Evolutionary conservation across 2,797 vertebrate genomes (phyloP), one percentile per base, ranked within the genome.

Genomic region (Danio albolineatus): DNA sequence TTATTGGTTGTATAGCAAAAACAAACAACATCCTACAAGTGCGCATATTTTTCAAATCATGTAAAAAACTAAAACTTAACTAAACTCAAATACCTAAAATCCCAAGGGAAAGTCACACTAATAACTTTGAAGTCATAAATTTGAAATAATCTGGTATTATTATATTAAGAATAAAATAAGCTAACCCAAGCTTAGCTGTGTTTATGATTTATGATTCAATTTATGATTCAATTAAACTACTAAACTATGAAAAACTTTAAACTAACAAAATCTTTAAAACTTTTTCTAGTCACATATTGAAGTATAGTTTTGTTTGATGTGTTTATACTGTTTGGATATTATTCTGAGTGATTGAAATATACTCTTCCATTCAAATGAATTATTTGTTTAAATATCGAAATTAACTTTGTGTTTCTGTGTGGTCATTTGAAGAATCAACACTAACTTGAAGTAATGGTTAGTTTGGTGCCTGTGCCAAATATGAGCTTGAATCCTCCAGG

Each of bases 381-480:
- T 28, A 28, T 6, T 44, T 28, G 28, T 6, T 44, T 43, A 4
- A 44, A 64, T 44, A 36, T 36, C 4, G 6, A 59, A 57, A 72
- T 43, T 19, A 44, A 7, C 41, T 13, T 8, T 48, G 14, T 4
- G 28, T 28, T 28, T 28, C 28, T 28, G 28, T 49, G 49, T 17
- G 59, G 43, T 48, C 2, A 19, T 41, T 14, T 21, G 2, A 48
- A 79, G 46, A 46, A 16, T 0, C 10, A 43, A 66, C 38, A 77
- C 69, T 80, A 56, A 84, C 67, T 69, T 69, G 28, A 44, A 65
- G 44, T 54, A 44, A 86, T 28, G 16, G 38, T 79, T 41, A 83
- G 53, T 76, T 62, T 75, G 43, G 69, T 82, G 44, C 61, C 56
- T 13, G 17, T 21, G 39, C 73, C 57, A 69, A 71, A 73, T 57